phyloP scores from a whole-genome alignment of 2,113 vertebrate species.

The Pseudorectes ferrugineus region DNA sequence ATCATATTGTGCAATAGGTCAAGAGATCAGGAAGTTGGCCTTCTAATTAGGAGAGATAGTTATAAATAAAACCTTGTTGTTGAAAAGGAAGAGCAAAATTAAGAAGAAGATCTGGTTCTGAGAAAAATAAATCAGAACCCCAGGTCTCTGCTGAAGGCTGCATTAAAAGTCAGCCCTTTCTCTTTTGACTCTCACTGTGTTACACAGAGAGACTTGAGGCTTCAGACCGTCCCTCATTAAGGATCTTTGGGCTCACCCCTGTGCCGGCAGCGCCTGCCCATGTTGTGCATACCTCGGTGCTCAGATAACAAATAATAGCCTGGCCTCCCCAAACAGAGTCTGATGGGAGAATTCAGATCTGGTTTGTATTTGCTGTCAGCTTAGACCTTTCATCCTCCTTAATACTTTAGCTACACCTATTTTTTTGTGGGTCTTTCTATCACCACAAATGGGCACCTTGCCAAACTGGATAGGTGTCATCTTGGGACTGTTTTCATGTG shows the following conservation, averaged over 20 bases:
- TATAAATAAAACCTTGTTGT: background rate
- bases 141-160: background rate
- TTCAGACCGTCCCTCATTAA: background rate
- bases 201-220: background rate
- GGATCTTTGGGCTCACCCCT: background rate
- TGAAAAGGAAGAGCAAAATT: background rate
- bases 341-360: background rate
- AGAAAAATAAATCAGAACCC: background rate
- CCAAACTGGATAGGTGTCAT: background rate
- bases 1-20: slow-evolving; percentile 50
- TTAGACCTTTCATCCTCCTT: slow-evolving; percentile 41
- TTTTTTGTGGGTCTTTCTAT: slow-evolving; percentile 18
- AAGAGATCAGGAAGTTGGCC: slow-evolving; percentile 40
- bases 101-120: background rate
- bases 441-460: background rate
- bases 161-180: background rate
- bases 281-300: background rate
- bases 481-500: background rate
- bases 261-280: background rate
- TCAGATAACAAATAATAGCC: background rate
- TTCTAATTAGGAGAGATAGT: slow-evolving; percentile 50
- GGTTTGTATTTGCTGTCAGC: background rate
- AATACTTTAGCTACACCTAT: background rate
- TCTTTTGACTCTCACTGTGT: background rate
- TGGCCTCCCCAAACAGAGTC: background rate